Conservation (phyloP, 1,140 invertebrate genomes). For the Drosophila biarmipes region DNA sequence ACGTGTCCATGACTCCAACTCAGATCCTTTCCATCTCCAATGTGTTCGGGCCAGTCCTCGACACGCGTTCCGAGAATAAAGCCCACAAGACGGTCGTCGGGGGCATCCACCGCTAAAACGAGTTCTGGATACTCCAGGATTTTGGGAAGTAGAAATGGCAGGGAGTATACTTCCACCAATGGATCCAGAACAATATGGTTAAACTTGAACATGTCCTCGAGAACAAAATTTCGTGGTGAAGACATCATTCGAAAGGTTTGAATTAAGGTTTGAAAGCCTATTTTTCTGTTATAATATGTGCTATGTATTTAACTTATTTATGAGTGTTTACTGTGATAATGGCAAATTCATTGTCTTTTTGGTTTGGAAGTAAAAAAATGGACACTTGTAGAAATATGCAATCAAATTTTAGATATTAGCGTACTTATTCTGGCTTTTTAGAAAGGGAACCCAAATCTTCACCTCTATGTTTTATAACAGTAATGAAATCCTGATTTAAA, state of each 20-base stretch:
- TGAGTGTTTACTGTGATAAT: neutral
- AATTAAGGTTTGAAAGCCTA: neutral
- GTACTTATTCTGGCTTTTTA: too few species aligned
- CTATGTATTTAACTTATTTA: neutral
- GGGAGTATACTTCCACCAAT: conserved; percentile 35
- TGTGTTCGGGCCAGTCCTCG: neutral
- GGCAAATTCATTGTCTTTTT: too few species aligned
- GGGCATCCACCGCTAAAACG: conserved; percentile 20
- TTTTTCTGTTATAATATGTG: too few species aligned
- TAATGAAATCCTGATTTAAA: too few species aligned
- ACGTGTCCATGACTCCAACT: conserved; percentile 44
- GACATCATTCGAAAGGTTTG: conserved; percentile 25
- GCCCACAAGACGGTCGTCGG: conserved; percentile 29
- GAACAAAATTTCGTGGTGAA: conserved; percentile 19
- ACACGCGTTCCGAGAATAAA: conserved; percentile 28
- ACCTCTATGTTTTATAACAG: too few species aligned
- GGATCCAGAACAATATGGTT: conserved; percentile 46
- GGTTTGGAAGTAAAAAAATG: too few species aligned
- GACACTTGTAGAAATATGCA: too few species aligned
- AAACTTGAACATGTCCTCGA: conserved; percentile 48
- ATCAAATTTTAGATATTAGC: too few species aligned
- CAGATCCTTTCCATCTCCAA: neutral
- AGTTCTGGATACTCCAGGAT: conserved; percentile 41
- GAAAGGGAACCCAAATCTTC: too few species aligned
- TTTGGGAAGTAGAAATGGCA: conserved; percentile 16